Base-by-base conservation (phyloP, 2,888 invertebrate genomes). In the Rhorus exstirpatorius region DNA sequence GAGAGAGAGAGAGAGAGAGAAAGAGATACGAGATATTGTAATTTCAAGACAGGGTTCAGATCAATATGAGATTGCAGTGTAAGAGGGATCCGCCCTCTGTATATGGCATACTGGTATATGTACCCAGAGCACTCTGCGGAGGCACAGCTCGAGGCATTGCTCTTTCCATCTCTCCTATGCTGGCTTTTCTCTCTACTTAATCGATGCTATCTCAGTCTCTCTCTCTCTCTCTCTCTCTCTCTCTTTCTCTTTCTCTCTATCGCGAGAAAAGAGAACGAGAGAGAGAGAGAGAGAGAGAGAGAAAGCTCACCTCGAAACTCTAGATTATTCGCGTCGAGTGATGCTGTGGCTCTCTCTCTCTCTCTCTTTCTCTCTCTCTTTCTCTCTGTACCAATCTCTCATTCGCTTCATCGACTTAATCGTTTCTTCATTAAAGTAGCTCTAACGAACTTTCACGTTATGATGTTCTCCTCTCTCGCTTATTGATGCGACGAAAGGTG, bases 1-100 rank as follows among this genome's bases (percentile, higher is more conserved):
- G 31, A 26, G 63, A 17, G 8, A 49, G 44, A 26, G 51, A 55
- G 41, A 38, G 7, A 31, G 8, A 51, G 12, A 51, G 35, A 19
- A 51, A 51, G 61, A 35, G 58, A 49, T 38, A 74, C n/a, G 67
- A 74, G 79, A 75, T 80, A 79, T 75, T 80, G 68, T 75, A 80
- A 80, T 80, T 80, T 68, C 55, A 53, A 61, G 63, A 58, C 65
- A 46, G 53, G 72, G 61, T 63, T 63, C 55, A 80, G 74, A 80
- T 80, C 79, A 63, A 80, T 76, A 55, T 80, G 75, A 74, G 79
- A 80, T 75, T 75, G 74, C 68, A 38, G 61, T 41, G 65, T 49
- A 67, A 41, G 61, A 55, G 74, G 61, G 51, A 74, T 35, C 75
- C 75, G 75, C 65, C 55, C 75, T 44, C 55, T 63, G 55, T 67